phyloP scores from a whole-genome alignment of 23 tunicate species.

The Phallusia fumigata region DNA sequence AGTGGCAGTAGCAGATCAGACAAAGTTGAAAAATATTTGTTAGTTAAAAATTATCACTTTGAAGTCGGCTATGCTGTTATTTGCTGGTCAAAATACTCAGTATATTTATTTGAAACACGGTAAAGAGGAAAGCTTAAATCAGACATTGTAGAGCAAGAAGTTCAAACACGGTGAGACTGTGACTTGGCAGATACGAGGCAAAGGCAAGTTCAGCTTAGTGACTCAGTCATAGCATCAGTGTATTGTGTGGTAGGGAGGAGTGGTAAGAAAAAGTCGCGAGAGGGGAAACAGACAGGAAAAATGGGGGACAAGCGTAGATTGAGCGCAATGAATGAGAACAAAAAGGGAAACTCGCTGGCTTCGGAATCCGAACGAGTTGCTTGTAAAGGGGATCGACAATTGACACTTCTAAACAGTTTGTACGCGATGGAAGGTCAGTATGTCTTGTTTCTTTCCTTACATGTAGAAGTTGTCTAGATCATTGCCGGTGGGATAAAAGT shows the following conservation, averaged over 20 bases:
- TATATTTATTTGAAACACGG: too few species aligned
- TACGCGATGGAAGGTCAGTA: conserved; percentile 35
- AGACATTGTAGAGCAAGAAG: too few species aligned
- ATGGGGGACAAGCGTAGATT: not conserved
- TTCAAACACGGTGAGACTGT: too few species aligned
- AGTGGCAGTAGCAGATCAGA: too few species aligned
- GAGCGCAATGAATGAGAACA: not conserved
- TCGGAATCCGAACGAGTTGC: not conserved
- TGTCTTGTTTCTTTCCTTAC: not conserved
- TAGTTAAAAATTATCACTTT: too few species aligned
- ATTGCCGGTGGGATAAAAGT: not conserved
- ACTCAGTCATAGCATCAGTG: not conserved
- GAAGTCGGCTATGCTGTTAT: too few species aligned
- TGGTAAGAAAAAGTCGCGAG: conserved; percentile 7
- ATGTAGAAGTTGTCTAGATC: not conserved
- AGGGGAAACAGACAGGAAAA: not conserved
- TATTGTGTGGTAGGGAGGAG: not conserved
- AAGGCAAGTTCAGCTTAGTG: too few species aligned
- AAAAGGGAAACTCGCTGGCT: not conserved
- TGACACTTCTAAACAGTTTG: not conserved
- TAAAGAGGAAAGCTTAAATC: too few species aligned
- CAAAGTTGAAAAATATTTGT: too few species aligned
- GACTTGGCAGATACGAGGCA: too few species aligned
- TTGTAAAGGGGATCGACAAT: not conserved
- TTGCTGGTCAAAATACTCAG: too few species aligned